phyloP scores from a whole-genome alignment of 1,140 invertebrate genomes.

The Sycophaga agraensis region DNA sequence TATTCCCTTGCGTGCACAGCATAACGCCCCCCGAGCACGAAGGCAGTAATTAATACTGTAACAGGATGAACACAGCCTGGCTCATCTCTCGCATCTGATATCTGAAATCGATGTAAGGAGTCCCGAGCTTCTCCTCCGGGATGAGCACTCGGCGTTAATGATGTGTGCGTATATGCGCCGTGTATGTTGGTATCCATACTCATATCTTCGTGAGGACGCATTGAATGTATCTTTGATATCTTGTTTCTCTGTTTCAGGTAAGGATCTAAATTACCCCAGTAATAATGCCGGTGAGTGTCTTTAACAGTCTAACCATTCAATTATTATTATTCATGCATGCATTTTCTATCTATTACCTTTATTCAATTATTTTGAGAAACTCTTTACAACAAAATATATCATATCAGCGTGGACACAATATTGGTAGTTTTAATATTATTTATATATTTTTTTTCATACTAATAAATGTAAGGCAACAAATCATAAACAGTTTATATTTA shows the following conservation, averaged over 20 bases:
- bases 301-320: constrained; percentile 39
- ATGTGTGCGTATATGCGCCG: not conserved
- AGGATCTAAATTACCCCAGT: constrained; percentile 57
- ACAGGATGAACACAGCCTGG: not conserved
- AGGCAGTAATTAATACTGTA: constrained; percentile 20
- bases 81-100: constrained; percentile 6
- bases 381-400: too few relatives aligned
- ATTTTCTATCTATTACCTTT: too few relatives aligned
- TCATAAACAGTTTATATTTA: too few relatives aligned
- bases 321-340: too few relatives aligned
- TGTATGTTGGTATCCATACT: not conserved
- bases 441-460: too few relatives aligned
- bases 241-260: constrained; percentile 51
- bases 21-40: constrained; percentile 9
- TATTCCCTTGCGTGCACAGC: constrained; percentile 10
- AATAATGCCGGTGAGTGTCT: constrained; percentile 56
- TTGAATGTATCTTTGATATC: not conserved
- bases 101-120: constrained; percentile 32
- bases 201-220: not conserved
- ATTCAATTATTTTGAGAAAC: too few relatives aligned
- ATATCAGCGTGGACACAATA: too few relatives aligned
- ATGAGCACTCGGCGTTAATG: constrained; percentile 11
- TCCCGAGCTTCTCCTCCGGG: not conserved
- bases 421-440: too few relatives aligned
- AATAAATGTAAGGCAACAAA: too few relatives aligned